A percentile compares a stretch with the other conserved stretches of the same genome.
Evolutionary conservation across 2,797 vertebrate species (phyloP).

Genomic region (Tauraco hartlaubi): DNA sequence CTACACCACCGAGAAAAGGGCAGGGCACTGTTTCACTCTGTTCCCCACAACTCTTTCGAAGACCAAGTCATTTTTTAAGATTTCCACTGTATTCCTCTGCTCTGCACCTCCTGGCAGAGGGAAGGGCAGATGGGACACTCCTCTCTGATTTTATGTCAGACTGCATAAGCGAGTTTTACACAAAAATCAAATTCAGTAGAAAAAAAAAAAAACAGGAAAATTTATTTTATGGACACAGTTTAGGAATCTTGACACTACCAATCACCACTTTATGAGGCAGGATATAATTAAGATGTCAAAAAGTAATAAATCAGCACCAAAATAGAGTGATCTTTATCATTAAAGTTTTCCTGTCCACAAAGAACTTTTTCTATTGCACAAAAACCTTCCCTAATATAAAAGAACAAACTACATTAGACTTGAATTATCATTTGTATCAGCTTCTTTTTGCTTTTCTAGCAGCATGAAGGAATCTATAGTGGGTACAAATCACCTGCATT

Average conservation of each 20-base stretch:
- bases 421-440: conserved; percentile 44
- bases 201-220: conserved; percentile 36
- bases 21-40: not conserved
- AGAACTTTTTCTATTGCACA: not conserved
- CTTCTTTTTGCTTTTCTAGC: not conserved
- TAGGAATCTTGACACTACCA: conserved; percentile 68
- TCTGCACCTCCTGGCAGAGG: not conserved
- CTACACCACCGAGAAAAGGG: not conserved
- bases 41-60: not conserved
- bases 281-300: conserved; percentile 76
- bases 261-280: conserved; percentile 59
- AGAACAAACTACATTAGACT: not conserved
- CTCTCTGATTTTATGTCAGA: not conserved
- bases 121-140: not conserved
- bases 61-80: not conserved
- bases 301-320: conserved; percentile 67
- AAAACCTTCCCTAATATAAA: not conserved
- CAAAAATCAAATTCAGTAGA: conserved; percentile 8
- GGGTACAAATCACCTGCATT: not conserved
- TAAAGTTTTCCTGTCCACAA: conserved; percentile 25
- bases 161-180: not conserved
- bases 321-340: conserved; percentile 50
- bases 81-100: not conserved
- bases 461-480: not conserved
- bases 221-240: conserved; percentile 67